Evolutionary conservation across 1,140 invertebrate species (phyloP).

Genomic region (Antheraea pernyi): DNA sequence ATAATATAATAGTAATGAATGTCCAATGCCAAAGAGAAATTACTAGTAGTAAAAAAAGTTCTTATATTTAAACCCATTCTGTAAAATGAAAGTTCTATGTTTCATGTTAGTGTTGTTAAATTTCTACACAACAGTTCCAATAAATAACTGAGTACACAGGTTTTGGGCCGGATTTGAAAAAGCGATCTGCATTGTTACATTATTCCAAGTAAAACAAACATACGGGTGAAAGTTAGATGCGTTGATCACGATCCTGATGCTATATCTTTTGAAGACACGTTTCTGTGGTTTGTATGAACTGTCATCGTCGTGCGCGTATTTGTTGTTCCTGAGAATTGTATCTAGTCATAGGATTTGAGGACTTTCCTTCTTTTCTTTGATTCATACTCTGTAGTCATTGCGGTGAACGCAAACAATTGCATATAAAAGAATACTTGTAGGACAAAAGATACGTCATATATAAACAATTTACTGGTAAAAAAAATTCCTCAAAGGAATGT

Average conservation of each 20-base stretch:
- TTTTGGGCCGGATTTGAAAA: background rate
- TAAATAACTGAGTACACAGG: background rate
- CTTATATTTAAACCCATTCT: no score
- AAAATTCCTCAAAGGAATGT: no score
- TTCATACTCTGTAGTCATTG: background rate
- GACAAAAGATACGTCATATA: no score
- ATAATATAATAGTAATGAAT: no score
- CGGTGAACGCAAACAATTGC: background rate
- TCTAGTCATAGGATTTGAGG: background rate
- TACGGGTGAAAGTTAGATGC: conserved; percentile 64
- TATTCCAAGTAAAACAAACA: conserved; percentile 31
- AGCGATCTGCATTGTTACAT: background rate
- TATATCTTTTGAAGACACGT: conserved; percentile 25
- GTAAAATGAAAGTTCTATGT: no score
- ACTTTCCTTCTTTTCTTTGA: background rate
- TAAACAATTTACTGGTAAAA: no score
- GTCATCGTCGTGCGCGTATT: background rate
- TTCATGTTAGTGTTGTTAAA: no score
- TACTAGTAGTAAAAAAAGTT: no score
- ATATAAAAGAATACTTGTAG: no score
- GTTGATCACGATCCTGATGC: conserved; percentile 47
- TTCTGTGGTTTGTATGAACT: conserved; percentile 16
- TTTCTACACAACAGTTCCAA: no score
- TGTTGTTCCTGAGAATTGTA: background rate
- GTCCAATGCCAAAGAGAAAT: no score